phyloP scores from a whole-genome alignment of 2,797 vertebrate genomes.

The Delichon dasypus region DNA sequence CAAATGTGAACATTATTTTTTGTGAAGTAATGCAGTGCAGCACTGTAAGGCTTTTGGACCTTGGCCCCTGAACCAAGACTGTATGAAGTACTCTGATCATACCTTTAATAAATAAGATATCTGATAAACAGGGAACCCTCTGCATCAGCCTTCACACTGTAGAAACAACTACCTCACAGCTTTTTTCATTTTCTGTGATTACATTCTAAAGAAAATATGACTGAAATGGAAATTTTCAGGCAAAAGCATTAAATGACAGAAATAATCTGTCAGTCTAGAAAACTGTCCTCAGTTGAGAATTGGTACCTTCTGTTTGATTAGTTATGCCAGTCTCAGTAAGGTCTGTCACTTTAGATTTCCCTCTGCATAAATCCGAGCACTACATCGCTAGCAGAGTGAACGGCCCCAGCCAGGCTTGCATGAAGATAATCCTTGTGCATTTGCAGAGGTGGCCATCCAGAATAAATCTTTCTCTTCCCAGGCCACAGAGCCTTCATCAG shows the following conservation, averaged over 20 bases:
- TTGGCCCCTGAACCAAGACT: not conserved
- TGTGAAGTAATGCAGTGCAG: not conserved
- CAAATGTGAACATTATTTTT: not conserved
- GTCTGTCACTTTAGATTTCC: not conserved
- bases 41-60: not conserved
- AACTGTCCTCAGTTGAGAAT: not conserved
- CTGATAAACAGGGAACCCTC: not conserved
- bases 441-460: not conserved
- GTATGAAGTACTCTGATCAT: not conserved
- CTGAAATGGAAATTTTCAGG: not conserved
- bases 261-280: not conserved
- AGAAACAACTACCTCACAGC: not conserved
- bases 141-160: not conserved
- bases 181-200: not conserved
- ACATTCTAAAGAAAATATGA: not conserved
- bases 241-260: not conserved
- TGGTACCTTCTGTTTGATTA: not conserved
- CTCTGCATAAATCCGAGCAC: not conserved
- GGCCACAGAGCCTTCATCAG: not conserved
- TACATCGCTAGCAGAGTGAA: rapidly evolving
- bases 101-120: not conserved
- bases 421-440: not conserved
- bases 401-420: not conserved
- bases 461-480: not conserved
- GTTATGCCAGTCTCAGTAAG: not conserved